Base-by-base conservation (phyloP, 2,797 vertebrate species). In the Peromyscus attwateri region DNA sequence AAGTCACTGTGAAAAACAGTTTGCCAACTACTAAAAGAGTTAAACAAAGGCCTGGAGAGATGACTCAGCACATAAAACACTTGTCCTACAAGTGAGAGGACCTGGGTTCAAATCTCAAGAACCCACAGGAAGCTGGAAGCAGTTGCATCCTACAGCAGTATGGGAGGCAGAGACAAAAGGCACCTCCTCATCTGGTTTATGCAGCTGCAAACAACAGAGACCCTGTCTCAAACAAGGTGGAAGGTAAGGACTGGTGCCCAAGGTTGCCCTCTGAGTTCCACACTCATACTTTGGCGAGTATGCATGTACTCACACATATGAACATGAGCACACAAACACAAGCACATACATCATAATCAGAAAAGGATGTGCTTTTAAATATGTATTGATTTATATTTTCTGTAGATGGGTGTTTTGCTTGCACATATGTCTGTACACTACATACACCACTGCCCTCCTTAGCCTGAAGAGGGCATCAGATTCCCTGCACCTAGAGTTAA, bases 1-100 rank as follows among this genome's bases (percentile, higher is more conserved):
- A 46, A 62, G 57, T 7, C 94, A 94, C 46, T 46, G 27, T 40
- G 34, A 64, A 92, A 96, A 79, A 93, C 1, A 92, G 40, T 93
- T 37, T 68, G 77, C 27, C n/a, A 25, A 23, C 46, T 64, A 70
- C 79, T 75, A 81, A 91, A 57, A 83, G 91, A 52, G 19, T 80
- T 40, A 87, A 81, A 37, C 52, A 37, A 6, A 6, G 34, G 68
- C 13, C 49, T 73, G 27, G 17, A 3, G 37, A 73, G 25, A 88
- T 21, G 49, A 17, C n/a, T 57, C n/a, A 40, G 34, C 52, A n/a
- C 21, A 71, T 12, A 73, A 73, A 60, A 37, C 25, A 75, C n/a
- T 43, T 57, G 27, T 57, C 27, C 52, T 40, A 1, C 11, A 73
- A 73, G 52, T 57, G 27, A 43, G 27, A 43, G 17, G 68, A 40